phyloP scores from a whole-genome alignment of 2,888 invertebrate species.

The Melieria picta region DNA sequence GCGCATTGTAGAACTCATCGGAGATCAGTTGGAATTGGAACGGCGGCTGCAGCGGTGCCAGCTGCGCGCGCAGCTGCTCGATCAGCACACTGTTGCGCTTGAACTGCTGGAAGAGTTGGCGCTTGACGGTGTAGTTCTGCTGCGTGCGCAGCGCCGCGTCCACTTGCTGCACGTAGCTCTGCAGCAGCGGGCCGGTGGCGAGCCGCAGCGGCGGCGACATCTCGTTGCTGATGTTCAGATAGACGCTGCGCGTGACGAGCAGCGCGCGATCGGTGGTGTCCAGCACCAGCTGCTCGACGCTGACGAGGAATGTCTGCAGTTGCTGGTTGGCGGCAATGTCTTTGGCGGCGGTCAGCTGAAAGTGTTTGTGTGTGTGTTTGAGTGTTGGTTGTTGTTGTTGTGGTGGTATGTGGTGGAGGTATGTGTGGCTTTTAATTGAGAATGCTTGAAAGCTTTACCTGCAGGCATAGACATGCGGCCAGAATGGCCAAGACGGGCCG shows the following conservation, averaged over 20 bases:
- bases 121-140: constrained; percentile 40
- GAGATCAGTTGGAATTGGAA: constrained; percentile 46
- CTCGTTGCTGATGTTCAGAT: constrained; percentile 38
- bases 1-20: constrained; percentile 40
- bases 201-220: constrained; percentile 33
- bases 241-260: constrained; percentile 40
- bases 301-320: constrained; percentile 37
- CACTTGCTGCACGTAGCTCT: constrained; percentile 38
- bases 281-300: constrained; percentile 43
- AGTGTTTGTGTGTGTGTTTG: constrained; percentile 9
- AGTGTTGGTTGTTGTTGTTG: no score
- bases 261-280: constrained; percentile 44
- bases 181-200: constrained; percentile 37
- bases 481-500: no score
- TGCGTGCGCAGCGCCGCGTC: constrained; percentile 23
- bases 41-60: constrained; percentile 35
- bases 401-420: no score
- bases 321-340: constrained; percentile 19
- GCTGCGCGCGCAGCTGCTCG: constrained; percentile 37
- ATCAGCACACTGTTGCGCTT: constrained; percentile 42
- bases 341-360: constrained; percentile 31
- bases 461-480: no score
- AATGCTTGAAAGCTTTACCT: no score
- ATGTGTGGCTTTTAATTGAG: no score
- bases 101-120: constrained; percentile 42